Percentiles rank a stretch among this genome's conserved stretches.
phyloP scores from a whole-genome alignment of 2,888 invertebrate species.

The Agapetus fuscipes region DNA sequence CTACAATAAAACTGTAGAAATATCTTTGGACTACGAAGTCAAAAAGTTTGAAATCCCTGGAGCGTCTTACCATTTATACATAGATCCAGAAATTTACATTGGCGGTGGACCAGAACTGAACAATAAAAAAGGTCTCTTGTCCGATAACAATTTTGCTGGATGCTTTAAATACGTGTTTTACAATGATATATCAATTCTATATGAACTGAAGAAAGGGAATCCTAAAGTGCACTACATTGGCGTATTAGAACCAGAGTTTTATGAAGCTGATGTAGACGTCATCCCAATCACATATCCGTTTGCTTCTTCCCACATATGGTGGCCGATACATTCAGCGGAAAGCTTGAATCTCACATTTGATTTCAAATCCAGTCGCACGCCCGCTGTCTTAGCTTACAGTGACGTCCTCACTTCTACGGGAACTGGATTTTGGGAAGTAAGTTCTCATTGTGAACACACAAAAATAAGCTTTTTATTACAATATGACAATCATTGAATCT shows the following conservation, averaged over 20 bases:
- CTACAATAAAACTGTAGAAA: constrained; percentile 59
- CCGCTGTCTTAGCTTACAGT: constrained; percentile 79
- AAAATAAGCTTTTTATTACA: no score
- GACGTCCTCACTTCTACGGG: constrained; percentile 64
- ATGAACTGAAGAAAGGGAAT: constrained; percentile 75
- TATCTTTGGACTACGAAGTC: constrained; percentile 66
- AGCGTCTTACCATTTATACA: constrained; percentile 63
- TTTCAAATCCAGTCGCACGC: constrained; percentile 74
- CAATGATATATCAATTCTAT: constrained; percentile 85
- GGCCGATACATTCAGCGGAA: constrained; percentile 68
- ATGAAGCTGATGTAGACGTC: constrained; percentile 73
- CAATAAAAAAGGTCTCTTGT: constrained; percentile 73
- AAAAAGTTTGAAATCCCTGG: constrained; percentile 64
- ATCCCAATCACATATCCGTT: constrained; percentile 89
- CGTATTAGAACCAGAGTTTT: constrained; percentile 71
- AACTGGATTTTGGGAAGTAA: constrained; percentile 81
- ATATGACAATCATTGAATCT: constrained; percentile 19
- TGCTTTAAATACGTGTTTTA: constrained; percentile 87
- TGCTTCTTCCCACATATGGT: constrained; percentile 83
- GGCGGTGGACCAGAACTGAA: constrained; percentile 79
- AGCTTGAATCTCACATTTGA: constrained; percentile 73
- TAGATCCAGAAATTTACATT: constrained; percentile 91
- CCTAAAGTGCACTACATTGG: constrained; percentile 78
- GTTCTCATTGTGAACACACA: no score
- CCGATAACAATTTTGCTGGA: constrained; percentile 79